These are phyloP conservation scores for Stomatorhinus walkeri DNA, from an alignment of 2,797 vertebrate genomes.

Conservation along the genomic window DNA sequence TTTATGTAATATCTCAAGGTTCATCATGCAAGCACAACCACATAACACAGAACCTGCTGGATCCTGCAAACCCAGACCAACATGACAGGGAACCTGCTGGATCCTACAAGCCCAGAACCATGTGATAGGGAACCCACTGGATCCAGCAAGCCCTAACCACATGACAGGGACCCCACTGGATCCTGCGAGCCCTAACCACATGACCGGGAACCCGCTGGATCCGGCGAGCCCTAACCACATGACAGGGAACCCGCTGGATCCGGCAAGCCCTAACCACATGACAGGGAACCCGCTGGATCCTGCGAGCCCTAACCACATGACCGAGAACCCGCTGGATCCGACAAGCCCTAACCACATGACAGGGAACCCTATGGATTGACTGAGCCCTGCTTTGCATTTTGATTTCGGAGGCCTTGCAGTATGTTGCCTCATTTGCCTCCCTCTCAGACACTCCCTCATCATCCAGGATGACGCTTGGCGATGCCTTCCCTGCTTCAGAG, in stretches of 20 bases:
- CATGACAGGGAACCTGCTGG: background rate
- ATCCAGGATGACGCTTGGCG: slow-evolving; percentile 44
- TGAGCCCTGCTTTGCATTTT: slow-evolving; percentile 66
- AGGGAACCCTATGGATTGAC: slow-evolving; percentile 61
- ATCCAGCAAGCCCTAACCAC: background rate
- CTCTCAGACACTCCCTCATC: slow-evolving; percentile 64
- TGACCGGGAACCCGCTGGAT: slow-evolving; percentile 64
- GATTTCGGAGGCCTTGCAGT: slow-evolving; percentile 70
- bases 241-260: background rate
- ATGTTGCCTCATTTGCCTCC: slow-evolving; percentile 62
- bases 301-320: background rate
- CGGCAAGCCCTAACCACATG: background rate
- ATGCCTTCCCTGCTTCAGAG: slow-evolving; percentile 55
- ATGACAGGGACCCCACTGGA: background rate
- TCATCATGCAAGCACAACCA: background rate
- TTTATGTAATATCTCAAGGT: background rate
- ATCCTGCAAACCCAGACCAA: background rate
- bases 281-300: background rate
- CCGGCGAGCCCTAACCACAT: slow-evolving; percentile 52
- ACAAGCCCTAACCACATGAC: slow-evolving; percentile 58
- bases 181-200: slow-evolving; percentile 47
- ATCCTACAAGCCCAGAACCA: background rate
- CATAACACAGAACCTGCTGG: background rate
- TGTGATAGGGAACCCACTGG: background rate
- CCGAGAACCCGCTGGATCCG: background rate